Conservation (phyloP, 2,888 invertebrate genomes). For the Sipha maydis region DNA sequence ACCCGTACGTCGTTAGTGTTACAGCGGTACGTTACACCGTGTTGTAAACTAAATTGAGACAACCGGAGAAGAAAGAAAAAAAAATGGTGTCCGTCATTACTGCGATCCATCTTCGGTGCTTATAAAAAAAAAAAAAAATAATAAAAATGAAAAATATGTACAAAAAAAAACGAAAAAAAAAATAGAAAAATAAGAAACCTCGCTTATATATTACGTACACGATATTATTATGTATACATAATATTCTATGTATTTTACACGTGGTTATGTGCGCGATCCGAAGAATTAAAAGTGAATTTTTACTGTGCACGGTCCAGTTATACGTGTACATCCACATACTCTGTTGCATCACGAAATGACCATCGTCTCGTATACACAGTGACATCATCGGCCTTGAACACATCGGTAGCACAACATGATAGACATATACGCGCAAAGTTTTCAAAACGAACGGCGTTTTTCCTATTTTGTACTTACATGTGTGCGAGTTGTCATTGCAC, state of each 20-base stretch:
- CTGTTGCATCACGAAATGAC: background rate
- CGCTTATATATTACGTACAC: background rate
- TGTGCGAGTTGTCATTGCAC: too few relatives aligned
- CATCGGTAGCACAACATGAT: background rate
- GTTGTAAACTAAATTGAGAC: constrained; percentile 18
- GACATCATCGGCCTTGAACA: constrained; percentile 21
- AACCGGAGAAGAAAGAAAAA: background rate
- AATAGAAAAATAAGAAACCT: background rate
- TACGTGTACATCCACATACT: background rate
- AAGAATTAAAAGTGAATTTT: constrained; percentile 21
- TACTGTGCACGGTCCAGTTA: background rate
- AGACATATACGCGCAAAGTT: background rate
- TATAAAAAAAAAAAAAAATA: background rate
- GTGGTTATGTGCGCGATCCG: background rate
- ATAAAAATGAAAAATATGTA: background rate
- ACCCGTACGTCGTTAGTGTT: background rate
- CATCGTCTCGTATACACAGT: background rate
- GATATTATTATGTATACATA: too few relatives aligned
- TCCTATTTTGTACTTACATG: background rate
- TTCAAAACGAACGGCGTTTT: background rate
- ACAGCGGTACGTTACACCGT: background rate
- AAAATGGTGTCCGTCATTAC: background rate
- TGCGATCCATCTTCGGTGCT: background rate
- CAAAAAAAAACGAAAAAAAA: background rate
- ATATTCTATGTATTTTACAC: too few relatives aligned